Conservation (phyloP, 1,140 invertebrate species). For the Geopemphigus sp. region DNA sequence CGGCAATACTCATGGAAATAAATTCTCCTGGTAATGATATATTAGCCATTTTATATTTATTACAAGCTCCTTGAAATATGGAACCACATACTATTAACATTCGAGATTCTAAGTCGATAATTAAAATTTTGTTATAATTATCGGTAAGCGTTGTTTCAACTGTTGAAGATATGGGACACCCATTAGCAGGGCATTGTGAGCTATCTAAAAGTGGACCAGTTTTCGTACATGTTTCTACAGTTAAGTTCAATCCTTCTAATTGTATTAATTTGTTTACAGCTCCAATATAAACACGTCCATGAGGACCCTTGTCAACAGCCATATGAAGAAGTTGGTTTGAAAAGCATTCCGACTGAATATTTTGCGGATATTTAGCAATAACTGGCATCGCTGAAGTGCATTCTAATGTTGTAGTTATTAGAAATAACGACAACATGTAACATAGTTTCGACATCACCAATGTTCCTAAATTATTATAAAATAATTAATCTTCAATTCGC, state of each 20-base stretch:
- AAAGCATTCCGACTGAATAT: conserved; percentile 34
- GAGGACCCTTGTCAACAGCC: conserved; percentile 58
- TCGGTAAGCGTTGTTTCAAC: conserved; percentile 69
- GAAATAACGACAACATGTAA: conserved; percentile 27
- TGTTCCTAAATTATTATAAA: conserved; percentile 25
- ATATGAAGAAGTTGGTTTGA: conserved; percentile 56
- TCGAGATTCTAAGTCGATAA: conserved; percentile 78
- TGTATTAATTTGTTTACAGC: conserved; percentile 63
- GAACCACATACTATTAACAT: conserved; percentile 86
- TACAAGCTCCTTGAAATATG: conserved; percentile 81
- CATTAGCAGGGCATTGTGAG: conserved; percentile 80
- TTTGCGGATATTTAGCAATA: conserved; percentile 34
- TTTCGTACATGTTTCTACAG: conserved; percentile 57
- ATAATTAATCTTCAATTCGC: too few species aligned
- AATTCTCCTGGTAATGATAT: conserved; percentile 74
- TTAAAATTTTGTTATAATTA: conserved; percentile 88
- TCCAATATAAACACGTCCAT: conserved; percentile 61
- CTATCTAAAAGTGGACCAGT: conserved; percentile 77
- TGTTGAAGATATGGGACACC: conserved; percentile 65
- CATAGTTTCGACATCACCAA: conserved; percentile 33
- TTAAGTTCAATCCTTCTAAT: conserved; percentile 57
- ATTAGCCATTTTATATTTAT: conserved; percentile 78
- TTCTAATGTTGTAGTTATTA: conserved; percentile 36
- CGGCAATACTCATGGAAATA: conserved; percentile 76
- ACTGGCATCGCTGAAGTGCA: conserved; percentile 39